A percentile compares a stretch with the other conserved stretches of the same genome.
Evolutionary conservation across 1,140 invertebrate species (phyloP).

Genomic region (Apocrypta bakeri): DNA sequence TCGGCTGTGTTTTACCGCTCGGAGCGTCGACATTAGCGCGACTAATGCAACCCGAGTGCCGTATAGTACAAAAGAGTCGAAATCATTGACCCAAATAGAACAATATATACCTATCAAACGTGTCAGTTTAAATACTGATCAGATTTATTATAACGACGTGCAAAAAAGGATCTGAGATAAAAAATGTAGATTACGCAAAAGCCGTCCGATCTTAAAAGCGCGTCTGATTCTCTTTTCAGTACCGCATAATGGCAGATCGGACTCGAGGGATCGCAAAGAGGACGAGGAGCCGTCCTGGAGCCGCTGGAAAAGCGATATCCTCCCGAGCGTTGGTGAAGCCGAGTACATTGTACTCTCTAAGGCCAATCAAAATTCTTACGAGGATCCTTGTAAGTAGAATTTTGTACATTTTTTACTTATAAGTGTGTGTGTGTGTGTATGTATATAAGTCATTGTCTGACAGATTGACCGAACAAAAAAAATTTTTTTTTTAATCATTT

Average conservation of each 20-base stretch:
- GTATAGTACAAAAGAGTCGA: not conserved
- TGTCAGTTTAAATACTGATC: no score
- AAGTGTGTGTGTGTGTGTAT: no score
- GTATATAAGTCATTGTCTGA: no score
- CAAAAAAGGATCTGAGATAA: not conserved
- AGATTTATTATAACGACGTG: no score
- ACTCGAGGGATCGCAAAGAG: slow-evolving; percentile 30
- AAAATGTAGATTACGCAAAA: not conserved
- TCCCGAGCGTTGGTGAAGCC: slow-evolving; percentile 58
- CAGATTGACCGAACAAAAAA: no score
- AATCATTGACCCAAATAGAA: not conserved
- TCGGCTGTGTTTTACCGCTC: no score
- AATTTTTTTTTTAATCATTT: no score
- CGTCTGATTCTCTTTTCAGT: slow-evolving; percentile 50
- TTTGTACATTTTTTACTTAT: no score
- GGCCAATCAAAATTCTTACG: slow-evolving; percentile 67
- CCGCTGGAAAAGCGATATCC: slow-evolving; percentile 56
- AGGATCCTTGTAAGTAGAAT: slow-evolving; percentile 68
- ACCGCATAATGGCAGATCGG: slow-evolving; percentile 25
- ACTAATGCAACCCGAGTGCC: not conserved
- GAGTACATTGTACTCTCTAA: slow-evolving; percentile 66
- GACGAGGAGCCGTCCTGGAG: slow-evolving; percentile 51
- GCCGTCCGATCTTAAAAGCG: not conserved
- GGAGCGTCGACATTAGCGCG: no score
- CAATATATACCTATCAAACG: not conserved